Conservation (phyloP, 2,797 vertebrate genomes). For the Galagoides demidoff region DNA sequence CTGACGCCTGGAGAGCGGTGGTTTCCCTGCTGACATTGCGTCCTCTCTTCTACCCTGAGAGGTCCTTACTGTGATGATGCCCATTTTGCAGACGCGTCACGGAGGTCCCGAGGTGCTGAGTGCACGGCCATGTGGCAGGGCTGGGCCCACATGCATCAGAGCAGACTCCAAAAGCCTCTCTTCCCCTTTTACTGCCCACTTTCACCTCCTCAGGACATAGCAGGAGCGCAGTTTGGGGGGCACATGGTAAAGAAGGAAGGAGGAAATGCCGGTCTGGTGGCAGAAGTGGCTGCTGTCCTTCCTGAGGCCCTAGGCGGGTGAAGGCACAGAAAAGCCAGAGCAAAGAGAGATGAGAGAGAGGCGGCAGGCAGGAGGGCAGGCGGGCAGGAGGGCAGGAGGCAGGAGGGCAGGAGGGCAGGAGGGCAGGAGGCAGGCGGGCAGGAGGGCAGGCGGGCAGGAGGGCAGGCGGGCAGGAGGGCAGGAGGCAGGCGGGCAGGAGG, state of each 20-base stretch:
- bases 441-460: too few species aligned
- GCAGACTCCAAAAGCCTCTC: too few species aligned
- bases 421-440: too few species aligned
- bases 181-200: too few species aligned
- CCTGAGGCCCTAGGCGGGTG: too few species aligned
- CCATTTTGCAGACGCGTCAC: background rate
- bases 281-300: background rate
- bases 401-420: too few species aligned
- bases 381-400: too few species aligned
- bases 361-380: too few species aligned
- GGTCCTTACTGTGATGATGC: rapidly evolving
- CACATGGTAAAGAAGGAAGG: background rate
- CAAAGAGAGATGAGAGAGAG: rapidly evolving
- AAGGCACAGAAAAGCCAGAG: background rate
- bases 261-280: rapidly evolving
- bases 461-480: too few species aligned
- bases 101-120: rapidly evolving
- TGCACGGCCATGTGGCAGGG: rapidly evolving
- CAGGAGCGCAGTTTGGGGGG: background rate
- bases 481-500: too few species aligned
- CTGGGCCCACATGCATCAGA: background rate
- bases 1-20: background rate
- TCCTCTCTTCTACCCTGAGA: background rate
- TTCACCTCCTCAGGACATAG: rapidly evolving
- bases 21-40: rapidly evolving